Evolutionary conservation across 2,797 vertebrate species (phyloP).

Genomic region (Darevskia nairensis): DNA sequence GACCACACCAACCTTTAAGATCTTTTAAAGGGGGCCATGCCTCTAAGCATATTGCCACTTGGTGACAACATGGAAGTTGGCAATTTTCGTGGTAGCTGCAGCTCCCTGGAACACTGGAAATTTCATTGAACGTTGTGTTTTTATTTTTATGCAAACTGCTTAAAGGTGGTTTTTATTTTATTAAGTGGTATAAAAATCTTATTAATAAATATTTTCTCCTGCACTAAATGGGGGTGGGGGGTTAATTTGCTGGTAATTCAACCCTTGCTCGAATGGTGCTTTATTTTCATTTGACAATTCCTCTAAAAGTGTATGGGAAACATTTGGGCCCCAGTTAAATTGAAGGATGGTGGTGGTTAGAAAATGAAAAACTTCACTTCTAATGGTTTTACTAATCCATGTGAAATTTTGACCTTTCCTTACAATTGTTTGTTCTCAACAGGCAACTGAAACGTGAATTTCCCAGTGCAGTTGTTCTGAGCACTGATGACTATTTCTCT

Average conservation of each 20-base stretch:
- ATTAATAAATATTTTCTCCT: not conserved
- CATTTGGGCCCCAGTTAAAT: not conserved
- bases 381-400: not conserved
- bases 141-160: no score
- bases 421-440: slow-evolving; percentile 10
- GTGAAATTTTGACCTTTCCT: slow-evolving; percentile 1
- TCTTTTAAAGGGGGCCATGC: no score
- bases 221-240: not conserved
- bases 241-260: not conserved
- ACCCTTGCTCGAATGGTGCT: not conserved
- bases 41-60: no score
- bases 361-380: not conserved
- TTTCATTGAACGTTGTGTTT: no score
- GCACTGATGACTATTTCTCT: slow-evolving; percentile 83
- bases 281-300: not conserved
- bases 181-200: no score
- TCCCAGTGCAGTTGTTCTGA: slow-evolving; percentile 79
- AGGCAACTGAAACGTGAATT: slow-evolving; percentile 79
- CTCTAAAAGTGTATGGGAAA: not conserved
- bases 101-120: no score
- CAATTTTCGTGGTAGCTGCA: no score
- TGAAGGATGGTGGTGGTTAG: not conserved
- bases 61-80: no score
- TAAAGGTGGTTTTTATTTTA: no score
- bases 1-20: no score